These are phyloP conservation scores for Sinonovacula constricta DNA, from an alignment of 1,140 invertebrate species.

Conservation along the genomic window DNA sequence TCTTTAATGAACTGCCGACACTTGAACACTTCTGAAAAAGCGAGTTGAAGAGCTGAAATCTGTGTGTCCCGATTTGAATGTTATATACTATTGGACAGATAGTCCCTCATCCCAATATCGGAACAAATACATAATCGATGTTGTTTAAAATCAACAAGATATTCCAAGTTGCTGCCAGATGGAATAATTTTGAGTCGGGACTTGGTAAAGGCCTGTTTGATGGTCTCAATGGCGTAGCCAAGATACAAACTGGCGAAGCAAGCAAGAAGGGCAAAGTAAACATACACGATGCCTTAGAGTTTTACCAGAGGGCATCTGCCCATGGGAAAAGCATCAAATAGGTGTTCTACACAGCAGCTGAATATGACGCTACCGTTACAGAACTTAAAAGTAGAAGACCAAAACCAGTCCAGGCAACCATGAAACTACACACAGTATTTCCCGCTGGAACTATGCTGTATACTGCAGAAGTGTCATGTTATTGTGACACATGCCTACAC, in stretches of 20 bases:
- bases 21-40: conserved; percentile 32
- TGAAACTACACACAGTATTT: conserved; percentile 49
- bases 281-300: background rate
- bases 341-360: background rate
- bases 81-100: conserved; percentile 51
- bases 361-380: conserved; percentile 29
- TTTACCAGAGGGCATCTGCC: background rate
- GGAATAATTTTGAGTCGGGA: conserved; percentile 45
- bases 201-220: conserved; percentile 51
- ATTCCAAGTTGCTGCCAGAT: conserved; percentile 11
- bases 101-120: conserved; percentile 47
- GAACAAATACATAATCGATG: conserved; percentile 42
- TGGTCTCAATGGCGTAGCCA: conserved; percentile 38
- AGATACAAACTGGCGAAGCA: conserved; percentile 14
- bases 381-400: background rate
- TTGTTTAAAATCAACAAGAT: background rate
- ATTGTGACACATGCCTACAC: background rate
- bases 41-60: conserved; percentile 14
- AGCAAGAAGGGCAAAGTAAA: conserved; percentile 3
- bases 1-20: background rate
- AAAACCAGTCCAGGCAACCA: conserved; percentile 41
- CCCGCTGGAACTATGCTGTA: background rate
- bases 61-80: background rate
- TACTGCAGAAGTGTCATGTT: background rate
- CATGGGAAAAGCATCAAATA: conserved; percentile 5